Percentiles rank a stretch among this genome's conserved stretches.
These are phyloP conservation scores for Eufriesea mexicana DNA, from an alignment of 1,140 invertebrate species.

Conservation along the genomic window DNA sequence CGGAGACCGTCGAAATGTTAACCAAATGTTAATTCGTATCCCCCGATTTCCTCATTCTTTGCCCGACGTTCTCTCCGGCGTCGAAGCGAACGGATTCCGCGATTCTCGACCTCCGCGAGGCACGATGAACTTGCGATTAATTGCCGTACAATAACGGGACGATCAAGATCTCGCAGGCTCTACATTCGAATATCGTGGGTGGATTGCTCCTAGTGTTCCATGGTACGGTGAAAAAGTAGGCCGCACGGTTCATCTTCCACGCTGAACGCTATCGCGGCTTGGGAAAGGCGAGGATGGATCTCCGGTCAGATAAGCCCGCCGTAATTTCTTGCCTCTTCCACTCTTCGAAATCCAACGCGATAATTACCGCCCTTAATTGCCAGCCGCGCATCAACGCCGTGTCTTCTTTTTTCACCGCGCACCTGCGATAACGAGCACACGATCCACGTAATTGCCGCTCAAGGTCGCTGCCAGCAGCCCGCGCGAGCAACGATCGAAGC, in stretches of 20 bases:
- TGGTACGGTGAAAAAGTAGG: constrained; percentile 67
- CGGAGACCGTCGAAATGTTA: too few species aligned
- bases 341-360: constrained; percentile 15
- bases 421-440: not conserved
- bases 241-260: constrained; percentile 57
- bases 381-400: not conserved
- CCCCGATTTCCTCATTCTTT: too few species aligned
- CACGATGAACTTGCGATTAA: constrained; percentile 38
- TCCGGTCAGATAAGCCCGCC: constrained; percentile 12
- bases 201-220: constrained; percentile 41
- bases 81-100: not conserved
- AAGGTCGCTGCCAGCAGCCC: not conserved
- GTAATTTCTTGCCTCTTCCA: constrained; percentile 29
- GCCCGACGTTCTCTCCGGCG: not conserved
- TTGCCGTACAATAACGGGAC: constrained; percentile 36
- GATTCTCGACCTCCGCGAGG: not conserved
- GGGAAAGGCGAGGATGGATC: constrained; percentile 60
- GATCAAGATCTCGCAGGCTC: constrained; percentile 25
- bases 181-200: constrained; percentile 36
- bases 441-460: not conserved
- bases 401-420: not conserved
- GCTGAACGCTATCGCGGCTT: constrained; percentile 51
- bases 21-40: not conserved
- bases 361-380: constrained; percentile 41
- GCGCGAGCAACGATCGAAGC: not conserved